Percentiles rank a stretch among this genome's conserved stretches.
Evolutionary conservation across 37 sponge, comb jelly and placozoan species (phyloP).

Genomic region (Cladorhizidae sp.): DNA sequence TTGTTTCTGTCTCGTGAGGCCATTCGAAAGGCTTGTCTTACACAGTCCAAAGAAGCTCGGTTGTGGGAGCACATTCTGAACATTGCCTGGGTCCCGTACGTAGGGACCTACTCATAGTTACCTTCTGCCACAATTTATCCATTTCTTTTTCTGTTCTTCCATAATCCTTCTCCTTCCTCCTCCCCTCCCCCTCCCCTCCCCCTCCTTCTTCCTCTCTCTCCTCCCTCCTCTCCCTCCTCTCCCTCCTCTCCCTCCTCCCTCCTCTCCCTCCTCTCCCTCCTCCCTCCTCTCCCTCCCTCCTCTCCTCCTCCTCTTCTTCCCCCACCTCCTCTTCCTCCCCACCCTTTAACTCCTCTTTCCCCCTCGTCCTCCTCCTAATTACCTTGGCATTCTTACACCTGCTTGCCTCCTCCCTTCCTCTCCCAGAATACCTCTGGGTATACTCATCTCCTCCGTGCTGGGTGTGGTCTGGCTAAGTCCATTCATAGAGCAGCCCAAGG

Average conservation of each 20-base stretch:
- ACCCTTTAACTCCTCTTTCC: too few species aligned
- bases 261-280: too few species aligned
- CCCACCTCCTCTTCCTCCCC: too few species aligned
- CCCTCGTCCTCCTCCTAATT: too few species aligned
- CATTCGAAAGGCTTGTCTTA: slow-evolving; percentile 82
- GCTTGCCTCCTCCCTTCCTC: too few species aligned
- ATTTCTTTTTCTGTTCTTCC: too few species aligned
- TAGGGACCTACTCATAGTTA: not conserved
- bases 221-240: too few species aligned
- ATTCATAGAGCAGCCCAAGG: slow-evolving; percentile 70
- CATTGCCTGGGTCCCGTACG: slow-evolving; percentile 79
- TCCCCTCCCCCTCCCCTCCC: not conserved
- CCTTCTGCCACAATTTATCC: not conserved
- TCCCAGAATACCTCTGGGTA: slow-evolving; percentile 30
- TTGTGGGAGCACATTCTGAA: slow-evolving; percentile 72
- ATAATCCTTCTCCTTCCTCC: not conserved
- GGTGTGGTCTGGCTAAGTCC: slow-evolving; percentile 69
- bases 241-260: too few species aligned
- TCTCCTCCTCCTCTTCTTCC: too few species aligned
- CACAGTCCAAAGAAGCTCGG: slow-evolving; percentile 29
- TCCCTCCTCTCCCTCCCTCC: too few species aligned
- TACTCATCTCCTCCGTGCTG: not conserved
- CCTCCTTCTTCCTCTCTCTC: too few species aligned
- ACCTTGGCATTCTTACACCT: too few species aligned
- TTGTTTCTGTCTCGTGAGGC: slow-evolving; percentile 89